phyloP scores from a whole-genome alignment of 2,797 vertebrate species.

The Gallinago solitaria region DNA sequence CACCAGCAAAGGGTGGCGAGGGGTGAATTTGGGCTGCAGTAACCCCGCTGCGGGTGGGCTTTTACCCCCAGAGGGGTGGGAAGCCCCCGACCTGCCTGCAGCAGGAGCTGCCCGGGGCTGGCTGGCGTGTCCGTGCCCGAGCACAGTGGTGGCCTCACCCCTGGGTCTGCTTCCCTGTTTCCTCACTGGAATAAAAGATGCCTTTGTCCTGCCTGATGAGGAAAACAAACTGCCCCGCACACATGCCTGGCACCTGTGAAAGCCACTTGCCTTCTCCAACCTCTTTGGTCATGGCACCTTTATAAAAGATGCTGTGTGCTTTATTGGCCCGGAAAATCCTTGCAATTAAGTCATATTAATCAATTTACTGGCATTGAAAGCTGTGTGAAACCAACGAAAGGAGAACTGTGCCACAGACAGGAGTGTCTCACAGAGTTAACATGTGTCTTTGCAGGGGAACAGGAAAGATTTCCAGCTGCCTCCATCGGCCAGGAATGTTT shows the following conservation, averaged over 20 bases:
- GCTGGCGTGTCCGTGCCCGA: rapidly evolving
- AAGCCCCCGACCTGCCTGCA: background rate
- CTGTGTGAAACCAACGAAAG: background rate
- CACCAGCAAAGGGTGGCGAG: background rate
- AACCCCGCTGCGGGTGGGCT: rapidly evolving
- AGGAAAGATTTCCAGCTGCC: background rate
- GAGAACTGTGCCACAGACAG: background rate
- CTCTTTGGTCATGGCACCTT: background rate
- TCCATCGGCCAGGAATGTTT: background rate
- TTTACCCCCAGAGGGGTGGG: rapidly evolving
- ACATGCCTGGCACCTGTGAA: background rate
- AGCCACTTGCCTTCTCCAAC: background rate
- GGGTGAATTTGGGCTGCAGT: background rate
- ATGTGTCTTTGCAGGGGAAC: background rate
- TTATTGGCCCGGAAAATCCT: background rate
- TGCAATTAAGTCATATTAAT: background rate
- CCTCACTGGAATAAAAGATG: background rate
- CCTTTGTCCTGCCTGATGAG: background rate
- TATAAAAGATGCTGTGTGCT: background rate
- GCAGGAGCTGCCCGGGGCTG: background rate
- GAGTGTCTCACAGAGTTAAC: background rate
- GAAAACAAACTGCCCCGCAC: background rate
- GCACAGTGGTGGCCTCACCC: rapidly evolving
- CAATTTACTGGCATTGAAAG: background rate
- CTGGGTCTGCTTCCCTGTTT: background rate